Percentiles rank a stretch among this genome's conserved stretches.
phyloP scores from a whole-genome alignment of 2,113 vertebrate species.

The Oxygymnocypris stewartii region DNA sequence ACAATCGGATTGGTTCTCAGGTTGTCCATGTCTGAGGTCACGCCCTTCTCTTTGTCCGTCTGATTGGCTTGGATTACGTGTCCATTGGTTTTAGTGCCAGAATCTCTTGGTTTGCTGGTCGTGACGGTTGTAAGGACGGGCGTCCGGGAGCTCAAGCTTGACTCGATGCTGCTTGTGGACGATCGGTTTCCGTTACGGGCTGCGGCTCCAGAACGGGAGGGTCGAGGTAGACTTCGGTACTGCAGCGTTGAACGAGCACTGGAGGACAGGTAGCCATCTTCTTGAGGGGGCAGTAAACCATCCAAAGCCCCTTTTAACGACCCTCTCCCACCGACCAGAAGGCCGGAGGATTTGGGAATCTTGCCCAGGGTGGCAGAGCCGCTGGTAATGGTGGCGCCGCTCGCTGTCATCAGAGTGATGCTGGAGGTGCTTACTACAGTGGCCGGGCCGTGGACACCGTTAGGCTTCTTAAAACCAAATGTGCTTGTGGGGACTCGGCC shows the following conservation, averaged over 20 bases:
- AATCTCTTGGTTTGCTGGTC: conserved; percentile 78
- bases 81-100: conserved; percentile 73
- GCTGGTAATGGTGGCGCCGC: conserved; percentile 91
- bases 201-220: conserved; percentile 83
- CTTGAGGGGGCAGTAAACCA: conserved; percentile 81
- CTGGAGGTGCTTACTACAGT: conserved; percentile 61
- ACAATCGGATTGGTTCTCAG: conserved; percentile 80
- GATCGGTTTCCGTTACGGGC: conserved; percentile 89
- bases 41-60: conserved; percentile 96
- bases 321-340: conserved; percentile 76
- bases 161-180: conserved; percentile 98
- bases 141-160: conserved; percentile 81
- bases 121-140: conserved; percentile 65
- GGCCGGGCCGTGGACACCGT: conserved; percentile 49
- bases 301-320: conserved; percentile 79
- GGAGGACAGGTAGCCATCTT: conserved; percentile 87
- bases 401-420: conserved; percentile 89
- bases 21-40: conserved; percentile 84
- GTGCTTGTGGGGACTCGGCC: conserved; percentile 83
- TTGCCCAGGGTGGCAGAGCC: conserved; percentile 96
- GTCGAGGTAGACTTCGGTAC: conserved; percentile 94
- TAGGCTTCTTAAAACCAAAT: conserved; percentile 97
- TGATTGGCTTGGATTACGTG: conserved; percentile 85
- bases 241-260: conserved; percentile 91
- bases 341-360: conserved; percentile 87